A percentile compares a stretch with the other conserved stretches of the same genome.
These are phyloP conservation scores for Avahi laniger DNA, from an alignment of 2,797 vertebrate genomes.

Conservation along the genomic window DNA sequence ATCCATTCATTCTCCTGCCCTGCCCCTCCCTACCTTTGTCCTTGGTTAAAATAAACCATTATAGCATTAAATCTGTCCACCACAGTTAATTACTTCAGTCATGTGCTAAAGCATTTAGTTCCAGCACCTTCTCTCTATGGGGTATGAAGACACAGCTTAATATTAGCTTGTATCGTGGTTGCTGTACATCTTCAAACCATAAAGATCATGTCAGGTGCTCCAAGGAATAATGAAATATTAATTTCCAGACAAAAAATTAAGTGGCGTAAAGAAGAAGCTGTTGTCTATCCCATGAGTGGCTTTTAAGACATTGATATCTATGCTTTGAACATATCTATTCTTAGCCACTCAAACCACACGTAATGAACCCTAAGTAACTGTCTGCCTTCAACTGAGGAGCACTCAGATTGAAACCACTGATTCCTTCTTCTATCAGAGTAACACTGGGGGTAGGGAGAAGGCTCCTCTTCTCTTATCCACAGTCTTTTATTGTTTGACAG, in stretches of 20 bases:
- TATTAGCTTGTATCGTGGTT: conserved; percentile 84
- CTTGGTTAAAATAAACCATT: conserved; percentile 73
- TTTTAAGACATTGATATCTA: conserved; percentile 86
- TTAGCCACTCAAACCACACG: conserved; percentile 82
- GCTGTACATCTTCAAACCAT: conserved; percentile 87
- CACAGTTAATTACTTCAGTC: conserved; percentile 88
- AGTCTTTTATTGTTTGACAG: conserved; percentile 57
- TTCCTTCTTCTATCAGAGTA: conserved; percentile 46
- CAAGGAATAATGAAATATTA: conserved; percentile 92
- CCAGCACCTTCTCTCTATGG: conserved; percentile 77
- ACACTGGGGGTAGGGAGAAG: conserved; percentile 46
- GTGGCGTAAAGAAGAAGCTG: conserved; percentile 87
- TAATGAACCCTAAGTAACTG: conserved; percentile 90
- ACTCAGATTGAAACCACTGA: conserved; percentile 68
- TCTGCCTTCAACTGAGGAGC: conserved; percentile 62
- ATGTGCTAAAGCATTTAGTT: conserved; percentile 86
- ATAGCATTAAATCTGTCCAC: conserved; percentile 84
- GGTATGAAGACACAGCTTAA: conserved; percentile 82
- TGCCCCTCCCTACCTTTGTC: conserved; percentile 13
- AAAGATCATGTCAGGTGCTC: conserved; percentile 87
- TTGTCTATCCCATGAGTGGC: conserved; percentile 88
- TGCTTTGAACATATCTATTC: conserved; percentile 83
- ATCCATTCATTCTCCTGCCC: not conserved
- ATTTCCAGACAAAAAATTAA: conserved; percentile 91
- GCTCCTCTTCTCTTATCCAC: not conserved